Evolutionary conservation across 2,888 invertebrate genomes (phyloP), one percentile per base, ranked within the genome.

Genomic region (Drosophila kokeensis): DNA sequence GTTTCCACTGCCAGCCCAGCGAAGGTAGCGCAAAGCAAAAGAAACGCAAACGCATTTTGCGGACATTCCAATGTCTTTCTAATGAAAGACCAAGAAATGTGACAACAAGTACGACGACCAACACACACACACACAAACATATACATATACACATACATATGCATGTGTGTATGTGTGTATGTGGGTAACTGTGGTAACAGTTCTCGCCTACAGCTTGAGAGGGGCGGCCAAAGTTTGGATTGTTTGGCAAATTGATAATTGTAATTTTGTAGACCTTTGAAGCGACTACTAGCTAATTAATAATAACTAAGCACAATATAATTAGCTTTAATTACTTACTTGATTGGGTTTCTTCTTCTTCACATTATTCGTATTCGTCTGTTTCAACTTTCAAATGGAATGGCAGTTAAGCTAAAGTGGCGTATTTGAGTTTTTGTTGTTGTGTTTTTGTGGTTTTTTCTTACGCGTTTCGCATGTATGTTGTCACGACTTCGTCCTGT

Each of bases 61-160:
- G 62, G 48, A 45, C 83, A 72, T 79, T 71, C 79, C 86, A 85
- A 89, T 87, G 86, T 85, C 86, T 87, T 89, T 85, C 83, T 89
- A 84, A 89, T 89, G 87, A 73, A 87, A 87, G 83, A 89, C 87
- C 82, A 89, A 89, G 83, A 85, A 87, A 85, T 87, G 78, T 75
- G 59, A 64, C 63, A 73, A 77, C 66, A 81, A 73, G 50, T 62
- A 78, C 67, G 36, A 45, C 30, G 34, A 55, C 15, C 6, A n/a
- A n/a, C 34, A 30, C 3, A n/a, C 13, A 32, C 24, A n/a, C n/a
- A n/a, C n/a, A n/a, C n/a, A n/a, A n/a, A n/a, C n/a, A n/a, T n/a
- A n/a, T n/a, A n/a, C n/a, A n/a, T 29, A 32, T 42, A 27, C n/a
- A 48, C 42, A 49, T 34, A 30, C n/a, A n/a, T 5, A 13, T 2